phyloP scores from a whole-genome alignment of 2,797 vertebrate species.

The Pangasius djambal region DNA sequence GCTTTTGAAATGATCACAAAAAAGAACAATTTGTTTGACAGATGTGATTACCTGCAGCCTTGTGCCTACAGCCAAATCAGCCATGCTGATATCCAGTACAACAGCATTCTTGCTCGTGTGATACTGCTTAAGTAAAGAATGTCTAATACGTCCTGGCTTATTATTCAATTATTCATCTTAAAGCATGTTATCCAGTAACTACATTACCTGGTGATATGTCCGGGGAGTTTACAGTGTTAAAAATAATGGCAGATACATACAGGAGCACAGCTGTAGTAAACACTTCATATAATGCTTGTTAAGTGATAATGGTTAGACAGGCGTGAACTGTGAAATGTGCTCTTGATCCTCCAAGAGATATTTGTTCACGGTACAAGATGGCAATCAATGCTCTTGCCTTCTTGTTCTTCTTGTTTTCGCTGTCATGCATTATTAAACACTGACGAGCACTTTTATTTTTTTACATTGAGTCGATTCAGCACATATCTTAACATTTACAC shows the following conservation, averaged over 20 bases:
- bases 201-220: background rate
- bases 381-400: background rate
- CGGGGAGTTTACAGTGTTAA: background rate
- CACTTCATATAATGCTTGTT: background rate
- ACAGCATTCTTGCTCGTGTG: background rate
- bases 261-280: background rate
- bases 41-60: background rate
- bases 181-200: background rate
- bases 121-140: background rate
- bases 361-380: background rate
- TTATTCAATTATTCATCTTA: background rate
- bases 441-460: background rate
- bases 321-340: background rate
- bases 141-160: background rate
- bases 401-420: slow-evolving; percentile 7
- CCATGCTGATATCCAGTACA: background rate
- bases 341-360: background rate
- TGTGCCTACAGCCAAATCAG: background rate
- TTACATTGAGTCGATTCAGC: background rate
- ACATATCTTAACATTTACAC: no score
- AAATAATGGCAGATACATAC: background rate
- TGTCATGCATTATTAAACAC: slow-evolving; percentile 24
- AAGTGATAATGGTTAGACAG: background rate
- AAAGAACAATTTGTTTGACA: background rate
- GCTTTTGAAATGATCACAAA: background rate